Percentiles rank a stretch among this genome's conserved stretches.
Evolutionary conservation across 2,888 invertebrate species (phyloP).

Genomic region (Pachydiplax longipennis): DNA sequence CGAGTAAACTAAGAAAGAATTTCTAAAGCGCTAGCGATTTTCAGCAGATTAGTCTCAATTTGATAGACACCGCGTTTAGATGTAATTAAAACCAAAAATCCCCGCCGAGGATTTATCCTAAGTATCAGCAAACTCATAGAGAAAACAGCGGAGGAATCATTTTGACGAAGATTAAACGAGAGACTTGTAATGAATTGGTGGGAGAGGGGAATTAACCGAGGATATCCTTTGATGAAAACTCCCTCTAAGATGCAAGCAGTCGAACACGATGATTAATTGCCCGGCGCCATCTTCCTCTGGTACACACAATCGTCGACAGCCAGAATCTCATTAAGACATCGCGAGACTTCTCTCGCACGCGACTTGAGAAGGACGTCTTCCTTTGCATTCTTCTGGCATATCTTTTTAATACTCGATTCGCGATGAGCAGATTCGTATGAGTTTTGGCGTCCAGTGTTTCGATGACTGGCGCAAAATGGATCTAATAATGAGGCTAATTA

Average conservation of each 20-base stretch:
- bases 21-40: too few species aligned
- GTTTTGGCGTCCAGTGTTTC: too few species aligned
- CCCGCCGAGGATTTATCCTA: too few species aligned
- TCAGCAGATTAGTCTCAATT: too few species aligned
- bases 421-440: too few species aligned
- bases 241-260: not conserved
- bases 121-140: not conserved
- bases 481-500: too few species aligned
- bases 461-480: too few species aligned
- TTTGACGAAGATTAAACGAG: not conserved
- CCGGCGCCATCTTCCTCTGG: not conserved
- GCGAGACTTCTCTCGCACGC: not conserved
- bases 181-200: not conserved
- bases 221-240: not conserved
- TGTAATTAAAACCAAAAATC: too few species aligned
- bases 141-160: not conserved
- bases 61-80: too few species aligned
- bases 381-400: not conserved
- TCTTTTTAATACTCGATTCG: too few species aligned
- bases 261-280: conserved; percentile 20
- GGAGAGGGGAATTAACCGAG: not conserved
- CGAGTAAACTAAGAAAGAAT: too few species aligned
- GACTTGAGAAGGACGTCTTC: not conserved
- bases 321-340: conserved; percentile 17
- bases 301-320: conserved; percentile 8